Percentiles rank a stretch among this genome's conserved stretches.
Evolutionary conservation across 2,888 invertebrate genomes (phyloP).

Genomic region (Mythimna loreyi): DNA sequence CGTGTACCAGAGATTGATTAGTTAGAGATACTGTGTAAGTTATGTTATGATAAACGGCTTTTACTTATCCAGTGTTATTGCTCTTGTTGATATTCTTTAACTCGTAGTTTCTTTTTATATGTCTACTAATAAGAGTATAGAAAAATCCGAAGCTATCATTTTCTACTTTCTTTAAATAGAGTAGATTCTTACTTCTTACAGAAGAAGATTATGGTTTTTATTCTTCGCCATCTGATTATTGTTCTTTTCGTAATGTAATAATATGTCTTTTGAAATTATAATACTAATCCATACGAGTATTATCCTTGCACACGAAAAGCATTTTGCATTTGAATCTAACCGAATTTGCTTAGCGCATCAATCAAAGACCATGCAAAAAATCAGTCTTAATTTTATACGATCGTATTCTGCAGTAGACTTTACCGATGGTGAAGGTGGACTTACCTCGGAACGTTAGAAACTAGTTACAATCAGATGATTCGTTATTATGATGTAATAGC

Average conservation of each 20-base stretch:
- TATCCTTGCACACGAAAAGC: background rate
- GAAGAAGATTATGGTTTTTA: no score
- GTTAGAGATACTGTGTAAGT: background rate
- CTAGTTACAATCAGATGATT: slow-evolving; percentile 32
- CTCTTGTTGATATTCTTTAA: background rate
- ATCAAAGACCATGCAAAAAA: no score
- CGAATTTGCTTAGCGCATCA: background rate
- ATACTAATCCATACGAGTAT: background rate
- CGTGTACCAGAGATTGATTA: background rate
- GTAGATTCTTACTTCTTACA: background rate
- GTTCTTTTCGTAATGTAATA: background rate
- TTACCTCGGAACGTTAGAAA: slow-evolving; percentile 19
- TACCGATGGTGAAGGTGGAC: background rate
- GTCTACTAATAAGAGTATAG: background rate
- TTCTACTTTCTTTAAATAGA: background rate
- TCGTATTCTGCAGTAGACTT: background rate
- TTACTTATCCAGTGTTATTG: background rate
- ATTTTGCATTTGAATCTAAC: background rate
- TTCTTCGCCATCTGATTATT: background rate
- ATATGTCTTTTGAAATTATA: no score
- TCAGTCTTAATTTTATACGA: background rate
- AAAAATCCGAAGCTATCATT: background rate
- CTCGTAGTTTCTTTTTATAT: background rate
- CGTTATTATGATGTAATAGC: slow-evolving; percentile 41
- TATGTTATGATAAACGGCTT: background rate